Percentiles rank a stretch among this genome's conserved stretches.
Conservation (phyloP, 2,888 invertebrate species). For the Morinoia aosen region DNA sequence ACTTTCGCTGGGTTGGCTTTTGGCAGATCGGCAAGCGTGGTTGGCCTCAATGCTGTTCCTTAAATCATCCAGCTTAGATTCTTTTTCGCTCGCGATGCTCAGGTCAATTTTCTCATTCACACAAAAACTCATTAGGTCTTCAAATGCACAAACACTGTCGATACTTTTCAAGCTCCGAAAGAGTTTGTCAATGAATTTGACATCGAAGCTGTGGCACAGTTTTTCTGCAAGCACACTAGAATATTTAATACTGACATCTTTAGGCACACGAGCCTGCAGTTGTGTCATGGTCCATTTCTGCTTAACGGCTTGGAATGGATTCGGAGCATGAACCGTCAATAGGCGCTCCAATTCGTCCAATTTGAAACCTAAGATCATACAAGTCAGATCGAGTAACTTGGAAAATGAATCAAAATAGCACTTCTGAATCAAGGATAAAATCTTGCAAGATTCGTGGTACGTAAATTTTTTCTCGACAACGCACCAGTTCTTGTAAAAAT, state of each 20-base stretch:
- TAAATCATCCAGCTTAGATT: background rate
- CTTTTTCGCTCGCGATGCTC: background rate
- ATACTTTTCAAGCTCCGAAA: background rate
- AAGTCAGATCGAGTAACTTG: background rate
- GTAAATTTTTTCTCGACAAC: no score
- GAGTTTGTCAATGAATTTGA: background rate
- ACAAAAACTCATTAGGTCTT: background rate
- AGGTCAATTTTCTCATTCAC: background rate
- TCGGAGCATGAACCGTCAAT: background rate
- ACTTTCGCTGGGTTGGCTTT: background rate
- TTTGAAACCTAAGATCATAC: background rate
- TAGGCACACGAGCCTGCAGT: background rate
- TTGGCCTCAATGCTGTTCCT: background rate
- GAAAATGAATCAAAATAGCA: no score
- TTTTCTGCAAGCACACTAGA: background rate
- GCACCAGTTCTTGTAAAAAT: no score
- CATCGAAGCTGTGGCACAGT: constrained; percentile 2
- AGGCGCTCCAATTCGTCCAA: background rate
- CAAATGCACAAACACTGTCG: background rate
- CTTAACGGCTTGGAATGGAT: background rate
- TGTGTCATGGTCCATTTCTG: background rate
- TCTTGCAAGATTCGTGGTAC: no score
- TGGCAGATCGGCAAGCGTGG: background rate
- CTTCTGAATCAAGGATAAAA: no score
- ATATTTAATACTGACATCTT: background rate